Conservation (phyloP, 92 coral and sea anemone genomes). For the Bergia sp. region DNA sequence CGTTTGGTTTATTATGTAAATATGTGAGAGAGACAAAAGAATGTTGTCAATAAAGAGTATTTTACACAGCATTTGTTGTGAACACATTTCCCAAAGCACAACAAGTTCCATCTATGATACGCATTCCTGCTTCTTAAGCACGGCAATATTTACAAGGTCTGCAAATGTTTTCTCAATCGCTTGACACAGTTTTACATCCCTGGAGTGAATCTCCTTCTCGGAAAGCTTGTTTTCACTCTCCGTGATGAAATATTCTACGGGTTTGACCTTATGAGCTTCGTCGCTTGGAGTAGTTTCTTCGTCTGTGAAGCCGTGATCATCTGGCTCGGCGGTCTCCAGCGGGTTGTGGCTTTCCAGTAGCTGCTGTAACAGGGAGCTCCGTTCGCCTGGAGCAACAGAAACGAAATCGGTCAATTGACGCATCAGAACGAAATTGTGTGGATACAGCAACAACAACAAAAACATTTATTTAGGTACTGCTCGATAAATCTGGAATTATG, state of each 20-base stretch:
- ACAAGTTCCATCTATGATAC: neutral
- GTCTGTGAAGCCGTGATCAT: constrained; percentile 80
- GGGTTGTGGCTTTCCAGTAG: constrained; percentile 50
- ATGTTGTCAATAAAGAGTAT: constrained; percentile 4
- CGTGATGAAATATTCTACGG: constrained; percentile 22
- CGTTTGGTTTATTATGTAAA: constrained; percentile 5
- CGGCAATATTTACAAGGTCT: constrained; percentile 75
- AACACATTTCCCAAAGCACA: neutral
- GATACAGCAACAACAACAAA: neutral
- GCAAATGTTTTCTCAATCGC: constrained; percentile 81
- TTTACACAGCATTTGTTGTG: neutral
- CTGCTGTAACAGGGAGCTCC: constrained; percentile 65
- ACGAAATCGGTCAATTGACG: neutral
- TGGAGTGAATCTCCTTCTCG: constrained; percentile 41
- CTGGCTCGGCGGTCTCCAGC: constrained; percentile 56
- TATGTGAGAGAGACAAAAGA: constrained; percentile 5
- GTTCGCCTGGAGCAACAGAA: constrained; percentile 46
- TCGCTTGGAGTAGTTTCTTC: constrained; percentile 44
- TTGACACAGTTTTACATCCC: constrained; percentile 76
- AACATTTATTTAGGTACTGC: neutral
- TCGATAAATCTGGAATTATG: too few species aligned
- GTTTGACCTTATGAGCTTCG: constrained; percentile 26
- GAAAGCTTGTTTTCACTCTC: constrained; percentile 39
- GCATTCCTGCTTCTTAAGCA: constrained; percentile 58
- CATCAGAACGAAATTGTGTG: neutral